Conservation (phyloP, 2,113 vertebrate genomes). For the Pholis gunnellus region DNA sequence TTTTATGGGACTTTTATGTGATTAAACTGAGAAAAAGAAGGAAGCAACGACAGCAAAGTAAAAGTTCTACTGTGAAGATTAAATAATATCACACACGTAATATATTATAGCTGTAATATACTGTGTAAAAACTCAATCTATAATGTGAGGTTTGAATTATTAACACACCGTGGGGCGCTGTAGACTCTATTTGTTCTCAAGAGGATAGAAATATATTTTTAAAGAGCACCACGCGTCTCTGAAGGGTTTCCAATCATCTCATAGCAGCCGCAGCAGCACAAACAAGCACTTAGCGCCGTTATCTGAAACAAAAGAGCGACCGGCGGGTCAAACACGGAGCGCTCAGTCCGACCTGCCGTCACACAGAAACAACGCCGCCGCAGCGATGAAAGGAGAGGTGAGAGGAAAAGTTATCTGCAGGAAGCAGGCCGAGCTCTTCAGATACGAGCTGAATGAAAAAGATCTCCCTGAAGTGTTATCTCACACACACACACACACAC, state of each 20-base stretch:
- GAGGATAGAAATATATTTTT: not conserved
- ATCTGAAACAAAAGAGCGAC: slow-evolving; percentile 1
- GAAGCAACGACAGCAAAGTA: not conserved
- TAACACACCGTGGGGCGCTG: not conserved
- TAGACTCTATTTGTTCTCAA: not conserved
- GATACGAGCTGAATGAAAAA: slow-evolving; percentile 33
- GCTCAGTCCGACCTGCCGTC: not conserved
- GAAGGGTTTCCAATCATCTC: slow-evolving; percentile 11
- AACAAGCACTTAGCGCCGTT: not conserved
- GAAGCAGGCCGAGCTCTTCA: slow-evolving; percentile 5
- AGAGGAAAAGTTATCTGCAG: slow-evolving; percentile 46
- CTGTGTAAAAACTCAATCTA: not conserved
- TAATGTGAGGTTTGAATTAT: not conserved
- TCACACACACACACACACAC: slow-evolving; percentile 20
- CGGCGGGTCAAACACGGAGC: not conserved
- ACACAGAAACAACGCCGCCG: not conserved
- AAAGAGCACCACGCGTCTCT: not conserved
- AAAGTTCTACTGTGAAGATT: not conserved
- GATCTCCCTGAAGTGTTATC: no score
- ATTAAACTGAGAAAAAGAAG: not conserved
- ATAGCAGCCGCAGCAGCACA: slow-evolving; percentile 5
- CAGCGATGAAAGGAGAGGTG: slow-evolving; percentile 13
- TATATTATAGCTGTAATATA: not conserved
- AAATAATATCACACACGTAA: not conserved
- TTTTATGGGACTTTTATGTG: not conserved